Percentiles rank a stretch among this genome's conserved stretches.
Conservation (phyloP, 2,888 invertebrate genomes). For the Malthinus seriepunctatus region DNA sequence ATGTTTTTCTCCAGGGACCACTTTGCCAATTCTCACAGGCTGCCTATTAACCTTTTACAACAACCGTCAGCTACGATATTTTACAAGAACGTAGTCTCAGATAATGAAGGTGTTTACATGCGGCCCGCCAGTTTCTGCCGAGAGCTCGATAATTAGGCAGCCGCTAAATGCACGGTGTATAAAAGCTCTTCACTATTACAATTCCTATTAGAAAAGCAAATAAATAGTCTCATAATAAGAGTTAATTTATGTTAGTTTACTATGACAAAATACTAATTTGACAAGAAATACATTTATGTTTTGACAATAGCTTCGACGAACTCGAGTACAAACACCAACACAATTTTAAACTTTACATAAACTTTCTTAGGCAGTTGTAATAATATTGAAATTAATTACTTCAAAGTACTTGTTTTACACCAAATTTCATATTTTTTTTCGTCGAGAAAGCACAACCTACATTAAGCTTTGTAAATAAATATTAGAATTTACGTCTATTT, state of each 20-base stretch:
- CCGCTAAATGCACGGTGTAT: slow-evolving; percentile 39
- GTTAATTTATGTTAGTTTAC: slow-evolving; percentile 3
- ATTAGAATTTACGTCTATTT: no score
- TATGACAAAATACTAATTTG: no score
- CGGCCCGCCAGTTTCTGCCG: slow-evolving; percentile 43
- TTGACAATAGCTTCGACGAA: no score
- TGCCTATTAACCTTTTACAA: slow-evolving; percentile 48
- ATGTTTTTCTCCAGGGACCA: slow-evolving; percentile 42
- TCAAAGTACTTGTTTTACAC: no score
- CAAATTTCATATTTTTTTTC: no score
- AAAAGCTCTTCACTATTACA: slow-evolving; percentile 39
- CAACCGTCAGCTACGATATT: slow-evolving; percentile 44
- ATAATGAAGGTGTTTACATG: slow-evolving; percentile 54
- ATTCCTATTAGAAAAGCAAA: slow-evolving; percentile 24
- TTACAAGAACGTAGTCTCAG: slow-evolving; percentile 42
- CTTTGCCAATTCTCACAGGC: slow-evolving; percentile 43
- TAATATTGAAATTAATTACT: no score
- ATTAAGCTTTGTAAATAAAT: no score
- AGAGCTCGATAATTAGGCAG: slow-evolving; percentile 47
- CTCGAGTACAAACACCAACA: no score
- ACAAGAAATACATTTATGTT: no score
- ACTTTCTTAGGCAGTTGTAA: no score
- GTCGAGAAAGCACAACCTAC: no score
- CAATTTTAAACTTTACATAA: no score
- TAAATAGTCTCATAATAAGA: slow-evolving; percentile 20